These are phyloP conservation scores for Amphiura filiformis DNA, from an alignment of 35 echinoderm and acorn worm species.

Conservation along the genomic window DNA sequence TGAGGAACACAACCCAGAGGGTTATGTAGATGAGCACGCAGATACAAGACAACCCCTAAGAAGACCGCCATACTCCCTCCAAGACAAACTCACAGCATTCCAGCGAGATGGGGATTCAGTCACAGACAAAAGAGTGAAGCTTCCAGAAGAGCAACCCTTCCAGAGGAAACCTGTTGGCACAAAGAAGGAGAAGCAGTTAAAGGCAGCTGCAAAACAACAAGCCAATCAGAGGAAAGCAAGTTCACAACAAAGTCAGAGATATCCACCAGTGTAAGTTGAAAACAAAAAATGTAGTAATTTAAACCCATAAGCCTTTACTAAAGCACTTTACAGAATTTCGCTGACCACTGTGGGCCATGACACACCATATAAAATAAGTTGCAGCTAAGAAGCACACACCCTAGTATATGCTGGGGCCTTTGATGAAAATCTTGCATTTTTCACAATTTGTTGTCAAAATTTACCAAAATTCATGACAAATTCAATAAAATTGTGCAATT, in stretches of 20 bases:
- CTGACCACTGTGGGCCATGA: too few relatives aligned
- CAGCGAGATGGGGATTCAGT: constrained; percentile 69
- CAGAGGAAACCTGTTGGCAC: constrained; percentile 23
- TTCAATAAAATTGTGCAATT: too few relatives aligned
- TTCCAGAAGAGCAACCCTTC: constrained; percentile 49
- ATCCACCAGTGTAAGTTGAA: neutral
- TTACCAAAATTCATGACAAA: too few relatives aligned
- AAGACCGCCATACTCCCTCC: constrained; percentile 76
- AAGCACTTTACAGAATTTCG: too few relatives aligned
- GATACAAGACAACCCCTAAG: neutral
- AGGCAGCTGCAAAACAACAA: constrained; percentile 24
- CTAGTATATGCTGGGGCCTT: too few relatives aligned
- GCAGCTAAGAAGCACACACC: too few relatives aligned
- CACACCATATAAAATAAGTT: too few relatives aligned
- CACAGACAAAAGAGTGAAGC: constrained; percentile 83
- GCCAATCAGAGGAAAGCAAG: neutral
- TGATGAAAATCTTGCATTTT: too few relatives aligned
- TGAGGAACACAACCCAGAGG: constrained; percentile 57
- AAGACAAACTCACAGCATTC: constrained; percentile 78
- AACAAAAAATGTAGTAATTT: too few relatives aligned
- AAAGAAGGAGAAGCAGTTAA: constrained; percentile 18
- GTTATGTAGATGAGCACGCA: constrained; percentile 30
- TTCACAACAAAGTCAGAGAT: neutral
- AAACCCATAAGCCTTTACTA: neutral
- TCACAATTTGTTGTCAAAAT: too few relatives aligned